phyloP scores from a whole-genome alignment of 2,113 vertebrate species.

The Chaenogobius annularis region DNA sequence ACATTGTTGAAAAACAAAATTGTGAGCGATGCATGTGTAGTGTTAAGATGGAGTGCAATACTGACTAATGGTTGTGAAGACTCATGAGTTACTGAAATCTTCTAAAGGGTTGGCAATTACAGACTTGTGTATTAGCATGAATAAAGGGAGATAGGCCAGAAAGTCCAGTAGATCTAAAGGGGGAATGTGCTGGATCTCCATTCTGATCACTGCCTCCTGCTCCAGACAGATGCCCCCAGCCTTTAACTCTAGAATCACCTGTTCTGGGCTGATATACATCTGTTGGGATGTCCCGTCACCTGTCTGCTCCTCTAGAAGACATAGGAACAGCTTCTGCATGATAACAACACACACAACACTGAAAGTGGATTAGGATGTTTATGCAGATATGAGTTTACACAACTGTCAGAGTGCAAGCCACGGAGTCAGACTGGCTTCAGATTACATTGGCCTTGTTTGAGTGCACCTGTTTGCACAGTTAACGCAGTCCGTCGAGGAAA shows the following conservation, averaged over 20 bases:
- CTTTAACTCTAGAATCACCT: slow-evolving; percentile 73
- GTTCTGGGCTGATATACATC: slow-evolving; percentile 65
- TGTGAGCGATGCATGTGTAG: slow-evolving; percentile 27
- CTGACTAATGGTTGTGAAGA: neutral
- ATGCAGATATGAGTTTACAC: slow-evolving; percentile 32
- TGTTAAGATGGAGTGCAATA: neutral
- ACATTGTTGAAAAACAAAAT: slow-evolving; percentile 11
- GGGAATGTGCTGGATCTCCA: slow-evolving; percentile 47
- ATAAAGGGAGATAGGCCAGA: slow-evolving; percentile 70
- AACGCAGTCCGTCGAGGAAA: slow-evolving; percentile 90
- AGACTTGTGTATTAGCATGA: slow-evolving; percentile 72
- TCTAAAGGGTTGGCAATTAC: slow-evolving; percentile 67
- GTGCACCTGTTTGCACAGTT: slow-evolving; percentile 97
- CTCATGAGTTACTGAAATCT: slow-evolving; percentile 62
- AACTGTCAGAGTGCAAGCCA: slow-evolving; percentile 19
- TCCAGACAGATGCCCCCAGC: slow-evolving; percentile 65
- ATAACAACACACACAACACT: slow-evolving; percentile 9
- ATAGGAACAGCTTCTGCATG: slow-evolving; percentile 74
- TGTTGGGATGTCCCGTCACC: slow-evolving; percentile 11
- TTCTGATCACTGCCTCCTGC: slow-evolving; percentile 48
- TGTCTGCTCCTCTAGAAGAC: slow-evolving; percentile 65
- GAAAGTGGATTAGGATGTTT: neutral
- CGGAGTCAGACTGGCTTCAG: slow-evolving; percentile 66
- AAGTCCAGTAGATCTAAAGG: slow-evolving; percentile 74
- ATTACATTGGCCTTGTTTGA: slow-evolving; percentile 89